These are phyloP conservation scores for Urocynchramus pylzowi DNA, from an alignment of 2,113 vertebrate genomes.

Conservation along the genomic window DNA sequence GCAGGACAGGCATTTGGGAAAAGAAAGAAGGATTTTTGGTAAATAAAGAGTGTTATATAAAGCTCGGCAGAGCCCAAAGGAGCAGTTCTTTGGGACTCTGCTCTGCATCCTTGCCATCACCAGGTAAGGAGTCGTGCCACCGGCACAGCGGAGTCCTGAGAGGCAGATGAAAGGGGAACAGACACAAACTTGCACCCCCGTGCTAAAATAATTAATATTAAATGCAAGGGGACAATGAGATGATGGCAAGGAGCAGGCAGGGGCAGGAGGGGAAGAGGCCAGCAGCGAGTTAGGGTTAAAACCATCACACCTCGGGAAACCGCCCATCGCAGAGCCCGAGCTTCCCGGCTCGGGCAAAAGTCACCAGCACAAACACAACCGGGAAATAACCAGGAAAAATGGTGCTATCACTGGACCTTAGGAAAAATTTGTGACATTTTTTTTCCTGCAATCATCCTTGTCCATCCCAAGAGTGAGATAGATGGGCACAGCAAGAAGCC, in stretches of 20 bases:
- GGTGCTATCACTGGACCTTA: accelerated
- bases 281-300: background rate
- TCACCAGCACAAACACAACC: background rate
- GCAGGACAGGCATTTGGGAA: background rate
- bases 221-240: background rate
- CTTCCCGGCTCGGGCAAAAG: background rate
- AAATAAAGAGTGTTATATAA: background rate
- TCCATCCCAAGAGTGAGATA: background rate
- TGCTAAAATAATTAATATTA: background rate
- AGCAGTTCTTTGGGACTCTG: background rate
- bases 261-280: background rate
- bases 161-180: background rate
- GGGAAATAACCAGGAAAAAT: background rate
- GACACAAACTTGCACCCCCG: accelerated
- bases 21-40: background rate
- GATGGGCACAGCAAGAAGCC: background rate
- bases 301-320: background rate
- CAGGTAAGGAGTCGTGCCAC: accelerated
- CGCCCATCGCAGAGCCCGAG: accelerated
- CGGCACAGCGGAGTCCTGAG: accelerated
- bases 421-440: background rate
- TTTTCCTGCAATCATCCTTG: background rate
- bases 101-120: background rate
- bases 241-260: background rate
- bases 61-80: background rate